These are phyloP conservation scores for Nemurella pictetii DNA, from an alignment of 2,888 invertebrate genomes.

Conservation along the genomic window DNA sequence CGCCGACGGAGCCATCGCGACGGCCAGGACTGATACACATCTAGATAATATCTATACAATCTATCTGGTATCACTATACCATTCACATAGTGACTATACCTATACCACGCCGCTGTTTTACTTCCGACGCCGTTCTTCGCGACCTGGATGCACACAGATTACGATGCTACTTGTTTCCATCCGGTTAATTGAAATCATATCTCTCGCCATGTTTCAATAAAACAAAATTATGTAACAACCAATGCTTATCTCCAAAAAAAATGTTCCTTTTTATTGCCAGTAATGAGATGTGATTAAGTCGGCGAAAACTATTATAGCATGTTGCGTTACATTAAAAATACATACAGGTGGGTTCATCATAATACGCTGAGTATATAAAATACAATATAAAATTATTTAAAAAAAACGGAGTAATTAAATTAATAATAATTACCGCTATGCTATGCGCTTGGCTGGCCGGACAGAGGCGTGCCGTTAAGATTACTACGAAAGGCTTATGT, in stretches of 20 bases:
- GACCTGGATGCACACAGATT: background rate
- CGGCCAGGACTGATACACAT: background rate
- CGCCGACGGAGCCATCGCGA: background rate
- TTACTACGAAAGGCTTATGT: background rate
- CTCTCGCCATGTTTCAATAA: background rate
- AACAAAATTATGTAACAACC: background rate
- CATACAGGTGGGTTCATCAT: too few relatives aligned
- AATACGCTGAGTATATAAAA: background rate
- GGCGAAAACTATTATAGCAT: background rate
- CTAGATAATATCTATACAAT: too few relatives aligned
- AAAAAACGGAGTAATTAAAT: background rate
- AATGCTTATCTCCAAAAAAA: background rate
- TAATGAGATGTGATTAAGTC: background rate
- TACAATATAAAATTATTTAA: background rate
- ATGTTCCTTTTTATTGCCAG: background rate
- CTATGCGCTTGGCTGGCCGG: background rate
- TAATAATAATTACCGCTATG: background rate
- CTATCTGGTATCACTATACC: too few relatives aligned
- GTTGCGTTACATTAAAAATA: background rate
- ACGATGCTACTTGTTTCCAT: background rate
- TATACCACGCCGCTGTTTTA: background rate
- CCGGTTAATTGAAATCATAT: background rate
- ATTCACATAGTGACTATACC: background rate
- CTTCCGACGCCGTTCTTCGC: background rate
- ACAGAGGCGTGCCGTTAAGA: background rate